Evolutionary conservation across 2,888 invertebrate genomes (phyloP), one percentile per base, ranked within the genome.

Genomic region (Azorinus chamasolen): DNA sequence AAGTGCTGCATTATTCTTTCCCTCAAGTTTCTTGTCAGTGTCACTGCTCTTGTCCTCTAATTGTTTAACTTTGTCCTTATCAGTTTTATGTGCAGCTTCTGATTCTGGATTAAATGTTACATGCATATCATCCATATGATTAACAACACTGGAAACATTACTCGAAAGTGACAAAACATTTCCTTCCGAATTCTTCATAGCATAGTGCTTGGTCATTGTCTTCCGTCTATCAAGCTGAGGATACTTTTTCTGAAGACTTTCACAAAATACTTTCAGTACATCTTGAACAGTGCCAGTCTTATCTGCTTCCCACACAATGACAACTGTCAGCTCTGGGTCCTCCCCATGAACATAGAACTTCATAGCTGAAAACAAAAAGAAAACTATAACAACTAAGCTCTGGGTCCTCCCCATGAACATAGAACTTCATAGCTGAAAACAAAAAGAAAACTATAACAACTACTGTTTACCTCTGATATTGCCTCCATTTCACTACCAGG

Each of bases 321-420:
- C 85, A 48, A 79, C 55, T 5, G 85, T 85, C 14, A 85, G 51
- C 32, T 65, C 78, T 54, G 79, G 83, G 25, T 78, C 73, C 27
- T 80, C 73, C 46, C 71, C 70, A 43, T 85, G 85, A 1, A 83
- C 41, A 58, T 85, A 85, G 39, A 85, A 74, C 79, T 85, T 85
- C 83, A 85, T 83, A 10, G 32, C 32, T 32, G 32, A 32, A 10
- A 10, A 10, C n/a, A n/a, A n/a, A n/a, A n/a, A n/a, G n/a, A n/a
- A n/a, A n/a, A 68, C 51, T 0, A 83, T 48, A 24, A 85, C 85
- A 48, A 79, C 55, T 5, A 83, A 85, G 51, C 32, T 65, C 78
- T 54, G 79, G 83, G 25, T 78, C 73, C 27, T 80, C 73, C 46
- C 71, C 70, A 43, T 85, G 85, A 1, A 83, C 41, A 58, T 85